phyloP scores from a whole-genome alignment of 92 coral and sea anemone species.

The Epizoanthus ramosus region DNA sequence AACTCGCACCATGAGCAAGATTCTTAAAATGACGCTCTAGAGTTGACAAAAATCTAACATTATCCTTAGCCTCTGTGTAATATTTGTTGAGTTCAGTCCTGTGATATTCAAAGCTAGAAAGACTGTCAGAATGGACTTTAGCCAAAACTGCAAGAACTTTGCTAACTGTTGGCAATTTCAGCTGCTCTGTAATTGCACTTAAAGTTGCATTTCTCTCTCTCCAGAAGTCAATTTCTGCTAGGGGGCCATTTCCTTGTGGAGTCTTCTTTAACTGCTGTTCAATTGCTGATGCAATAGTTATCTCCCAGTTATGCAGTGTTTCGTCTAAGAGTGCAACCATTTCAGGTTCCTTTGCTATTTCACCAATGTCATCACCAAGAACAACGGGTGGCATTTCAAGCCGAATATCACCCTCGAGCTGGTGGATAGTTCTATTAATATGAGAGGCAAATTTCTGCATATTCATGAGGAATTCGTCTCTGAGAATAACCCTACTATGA shows the following conservation, averaged over 20 bases:
- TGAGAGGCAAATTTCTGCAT: conserved; percentile 97
- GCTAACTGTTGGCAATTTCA: conserved; percentile 90
- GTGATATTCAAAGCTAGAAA: conserved; percentile 95
- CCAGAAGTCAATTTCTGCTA: conserved; percentile 99
- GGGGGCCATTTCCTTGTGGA: conserved; percentile 97
- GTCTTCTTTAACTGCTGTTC: conserved; percentile 88
- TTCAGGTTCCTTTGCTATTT: conserved; percentile 78
- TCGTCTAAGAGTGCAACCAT: conserved; percentile 76
- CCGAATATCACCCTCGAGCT: conserved; percentile 93
- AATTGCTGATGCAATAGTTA: conserved; percentile 92
- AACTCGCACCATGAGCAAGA: conserved; percentile 97
- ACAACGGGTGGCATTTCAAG: conserved; percentile 87
- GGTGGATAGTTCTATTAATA: conserved; percentile 94
- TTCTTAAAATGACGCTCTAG: conserved; percentile 97
- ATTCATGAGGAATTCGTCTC: conserved; percentile 98
- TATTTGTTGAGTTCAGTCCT: conserved; percentile 93
- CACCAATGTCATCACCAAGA: conserved; percentile 96
- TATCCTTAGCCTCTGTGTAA: conserved; percentile 97
- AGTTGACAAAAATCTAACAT: conserved; percentile 93
- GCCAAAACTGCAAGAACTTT: conserved; percentile 87
- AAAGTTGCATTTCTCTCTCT: conserved; percentile 96
- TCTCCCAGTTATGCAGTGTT: conserved; percentile 93
- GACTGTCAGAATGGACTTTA: conserved; percentile 81
- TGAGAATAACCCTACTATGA: conserved; percentile 76
- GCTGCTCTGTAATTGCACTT: conserved; percentile 96